These are phyloP conservation scores for Leptopilina syphax DNA, from an alignment of 2,888 invertebrate genomes.

Conservation along the genomic window DNA sequence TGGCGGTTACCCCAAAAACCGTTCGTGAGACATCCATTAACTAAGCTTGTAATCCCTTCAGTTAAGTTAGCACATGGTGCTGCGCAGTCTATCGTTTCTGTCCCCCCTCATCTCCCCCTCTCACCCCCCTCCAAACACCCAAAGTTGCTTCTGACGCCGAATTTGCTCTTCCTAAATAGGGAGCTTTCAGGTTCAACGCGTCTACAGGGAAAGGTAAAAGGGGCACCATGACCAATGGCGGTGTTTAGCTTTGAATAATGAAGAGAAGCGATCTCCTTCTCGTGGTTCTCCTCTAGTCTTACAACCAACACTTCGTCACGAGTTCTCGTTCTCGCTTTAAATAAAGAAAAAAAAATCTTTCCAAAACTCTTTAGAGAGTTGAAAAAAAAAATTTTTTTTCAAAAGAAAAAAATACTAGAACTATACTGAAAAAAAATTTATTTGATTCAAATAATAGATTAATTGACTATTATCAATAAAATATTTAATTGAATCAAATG, in stretches of 20 bases:
- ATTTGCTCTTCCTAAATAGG: constrained; percentile 50
- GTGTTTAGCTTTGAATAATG: constrained; percentile 70
- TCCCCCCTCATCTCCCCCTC: constrained; percentile 17
- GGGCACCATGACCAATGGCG: constrained; percentile 69
- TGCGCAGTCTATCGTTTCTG: constrained; percentile 64
- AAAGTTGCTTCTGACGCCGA: constrained; percentile 35
- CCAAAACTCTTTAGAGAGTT: not conserved
- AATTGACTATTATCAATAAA: no score
- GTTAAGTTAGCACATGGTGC: constrained; percentile 76
- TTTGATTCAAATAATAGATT: no score
- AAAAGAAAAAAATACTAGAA: no score
- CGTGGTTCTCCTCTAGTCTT: constrained; percentile 47
- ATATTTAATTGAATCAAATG: no score
- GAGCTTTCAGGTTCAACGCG: constrained; percentile 52
- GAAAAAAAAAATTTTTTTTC: not conserved
- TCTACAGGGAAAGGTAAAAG: constrained; percentile 51
- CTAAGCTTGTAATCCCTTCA: constrained; percentile 75
- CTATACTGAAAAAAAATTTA: no score
- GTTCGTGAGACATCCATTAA: constrained; percentile 71
- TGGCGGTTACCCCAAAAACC: constrained; percentile 42
- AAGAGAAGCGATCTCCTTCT: constrained; percentile 61
- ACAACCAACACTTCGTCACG: constrained; percentile 48
- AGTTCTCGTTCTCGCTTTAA: constrained; percentile 27
- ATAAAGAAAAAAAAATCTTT: constrained; percentile 10
- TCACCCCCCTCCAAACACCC: not conserved